These are phyloP conservation scores for Pogonomyrmex barbatus DNA, from an alignment of 1,140 invertebrate species.

Conservation along the genomic window DNA sequence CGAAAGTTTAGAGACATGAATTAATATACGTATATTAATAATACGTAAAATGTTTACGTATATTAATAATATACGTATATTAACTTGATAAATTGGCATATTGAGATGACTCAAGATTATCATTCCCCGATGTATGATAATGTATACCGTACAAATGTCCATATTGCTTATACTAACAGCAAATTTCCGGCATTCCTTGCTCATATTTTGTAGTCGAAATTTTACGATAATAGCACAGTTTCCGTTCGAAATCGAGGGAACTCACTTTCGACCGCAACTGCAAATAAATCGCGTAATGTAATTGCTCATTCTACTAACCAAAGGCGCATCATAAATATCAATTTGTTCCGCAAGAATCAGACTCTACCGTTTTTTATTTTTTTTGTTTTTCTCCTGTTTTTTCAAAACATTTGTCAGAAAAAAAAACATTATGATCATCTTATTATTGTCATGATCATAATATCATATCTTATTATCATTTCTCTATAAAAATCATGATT, in stretches of 20 bases:
- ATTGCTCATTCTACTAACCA: background rate
- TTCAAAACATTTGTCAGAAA: background rate
- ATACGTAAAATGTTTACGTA: too few species aligned
- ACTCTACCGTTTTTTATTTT: background rate
- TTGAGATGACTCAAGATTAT: background rate
- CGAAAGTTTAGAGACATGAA: background rate
- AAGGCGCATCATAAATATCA: constrained; percentile 14
- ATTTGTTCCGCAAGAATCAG: constrained; percentile 13
- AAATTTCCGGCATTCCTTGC: background rate
- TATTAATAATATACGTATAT: background rate
- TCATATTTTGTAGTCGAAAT: background rate
- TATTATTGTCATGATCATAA: too few species aligned
- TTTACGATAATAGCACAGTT: background rate
- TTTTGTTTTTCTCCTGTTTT: background rate
- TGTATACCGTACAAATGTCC: background rate
- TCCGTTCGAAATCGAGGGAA: constrained; percentile 1
- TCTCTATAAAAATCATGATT: background rate
- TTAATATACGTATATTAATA: background rate
- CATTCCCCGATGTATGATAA: background rate
- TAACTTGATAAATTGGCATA: background rate
- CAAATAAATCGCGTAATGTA: background rate
- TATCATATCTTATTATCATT: background rate
- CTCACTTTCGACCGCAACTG: background rate
- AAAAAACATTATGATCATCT: too few species aligned
- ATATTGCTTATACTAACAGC: background rate